These are phyloP conservation scores for Falco novaeseelandiae DNA, from an alignment of 2,797 vertebrate genomes.

Conservation along the genomic window DNA sequence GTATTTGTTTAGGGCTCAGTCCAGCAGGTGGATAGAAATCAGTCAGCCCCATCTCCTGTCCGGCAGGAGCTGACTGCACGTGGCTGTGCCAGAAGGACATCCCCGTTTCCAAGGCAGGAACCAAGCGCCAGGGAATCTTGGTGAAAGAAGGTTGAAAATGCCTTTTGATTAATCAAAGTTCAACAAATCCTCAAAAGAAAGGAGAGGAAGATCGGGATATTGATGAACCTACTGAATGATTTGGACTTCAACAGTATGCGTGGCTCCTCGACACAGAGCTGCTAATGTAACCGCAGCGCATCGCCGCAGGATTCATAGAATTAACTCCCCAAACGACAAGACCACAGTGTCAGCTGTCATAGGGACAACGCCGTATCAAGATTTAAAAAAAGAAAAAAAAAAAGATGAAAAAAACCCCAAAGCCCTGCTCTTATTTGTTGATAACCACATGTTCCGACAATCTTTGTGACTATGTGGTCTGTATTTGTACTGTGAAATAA, in stretches of 20 bases:
- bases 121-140: not conserved
- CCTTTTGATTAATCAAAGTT: not conserved
- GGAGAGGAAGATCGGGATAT: not conserved
- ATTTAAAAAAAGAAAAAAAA: not conserved
- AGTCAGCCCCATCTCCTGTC: not conserved
- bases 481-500: not conserved
- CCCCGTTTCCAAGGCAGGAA: not conserved
- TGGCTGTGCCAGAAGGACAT: not conserved
- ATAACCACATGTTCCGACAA: not conserved
- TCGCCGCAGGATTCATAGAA: not conserved
- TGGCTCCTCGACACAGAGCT: fast-evolving
- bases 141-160: not conserved
- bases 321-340: not conserved
- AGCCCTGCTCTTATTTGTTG: not conserved
- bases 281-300: not conserved
- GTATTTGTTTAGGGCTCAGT: not conserved
- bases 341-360: not conserved
- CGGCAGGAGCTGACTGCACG: not conserved
- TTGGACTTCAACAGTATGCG: not conserved
- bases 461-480: not conserved
- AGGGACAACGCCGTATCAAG: no score
- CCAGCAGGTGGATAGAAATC: fast-evolving
- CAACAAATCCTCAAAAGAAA: not conserved
- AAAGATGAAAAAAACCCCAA: not conserved
- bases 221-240: not conserved